Evolutionary conservation across 2,113 vertebrate species (phyloP).

Genomic region (Podiceps cristatus): DNA sequence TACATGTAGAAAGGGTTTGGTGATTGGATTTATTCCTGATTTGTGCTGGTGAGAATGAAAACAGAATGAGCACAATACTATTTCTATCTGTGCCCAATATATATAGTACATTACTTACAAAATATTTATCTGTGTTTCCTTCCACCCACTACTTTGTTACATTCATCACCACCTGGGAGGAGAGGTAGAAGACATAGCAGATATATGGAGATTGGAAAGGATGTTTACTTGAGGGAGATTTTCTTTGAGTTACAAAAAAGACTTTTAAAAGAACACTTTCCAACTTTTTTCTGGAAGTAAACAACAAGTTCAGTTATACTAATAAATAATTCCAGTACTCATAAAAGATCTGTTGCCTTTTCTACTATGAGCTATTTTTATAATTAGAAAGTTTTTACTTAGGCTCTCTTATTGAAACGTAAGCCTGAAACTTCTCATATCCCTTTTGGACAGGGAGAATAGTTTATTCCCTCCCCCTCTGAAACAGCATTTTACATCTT

Average conservation of each 20-base stretch:
- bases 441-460: not conserved
- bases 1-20: not conserved
- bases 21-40: not conserved
- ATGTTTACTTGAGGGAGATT: conserved; percentile 25
- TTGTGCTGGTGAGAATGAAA: conserved; percentile 18
- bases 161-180: not conserved
- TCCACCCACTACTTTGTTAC: conserved; percentile 37
- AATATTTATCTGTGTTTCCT: conserved; percentile 56
- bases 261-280: not conserved
- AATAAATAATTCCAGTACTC: not conserved
- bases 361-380: not conserved
- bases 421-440: not conserved
- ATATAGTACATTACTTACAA: conserved; percentile 16
- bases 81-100: conserved; percentile 13
- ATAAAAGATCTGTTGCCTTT: not conserved
- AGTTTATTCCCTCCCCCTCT: not conserved
- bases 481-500: not conserved
- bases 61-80: conserved; percentile 5
- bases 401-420: not conserved
- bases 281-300: conserved; percentile 12
- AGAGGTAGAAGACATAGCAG: not conserved
- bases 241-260: not conserved
- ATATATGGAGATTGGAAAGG: not conserved
- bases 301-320: not conserved
- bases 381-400: not conserved